A percentile compares a stretch with the other conserved stretches of the same genome.
Evolutionary conservation across 2,888 invertebrate genomes (phyloP).

Genomic region (Dryocosmus kuriphilus): DNA sequence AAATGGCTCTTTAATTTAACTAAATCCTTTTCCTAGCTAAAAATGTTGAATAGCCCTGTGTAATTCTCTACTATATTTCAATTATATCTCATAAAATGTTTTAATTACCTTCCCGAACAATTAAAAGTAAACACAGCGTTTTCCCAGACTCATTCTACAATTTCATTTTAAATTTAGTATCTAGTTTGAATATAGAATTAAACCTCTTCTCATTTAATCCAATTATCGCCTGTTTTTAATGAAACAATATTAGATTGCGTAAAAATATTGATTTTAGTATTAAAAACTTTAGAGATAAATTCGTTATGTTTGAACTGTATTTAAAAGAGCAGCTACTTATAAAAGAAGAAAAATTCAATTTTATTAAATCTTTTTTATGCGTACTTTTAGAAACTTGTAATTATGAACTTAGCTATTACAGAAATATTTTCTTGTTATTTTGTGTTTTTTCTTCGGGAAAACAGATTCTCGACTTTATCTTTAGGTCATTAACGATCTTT

Average conservation of each 20-base stretch:
- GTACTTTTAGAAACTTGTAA: background rate
- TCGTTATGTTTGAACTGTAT: background rate
- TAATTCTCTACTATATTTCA: background rate
- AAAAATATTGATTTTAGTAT: background rate
- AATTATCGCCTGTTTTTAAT: background rate
- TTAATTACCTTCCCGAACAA: constrained; percentile 6
- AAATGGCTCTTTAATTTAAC: background rate
- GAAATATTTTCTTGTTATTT: background rate
- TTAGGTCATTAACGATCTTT: background rate
- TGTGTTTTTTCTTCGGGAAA: background rate
- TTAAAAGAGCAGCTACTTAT: background rate
- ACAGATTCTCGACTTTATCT: background rate
- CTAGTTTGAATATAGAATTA: background rate
- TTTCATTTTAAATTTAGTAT: constrained; percentile 10
- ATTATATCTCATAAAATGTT: background rate
- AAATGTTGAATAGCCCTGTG: background rate
- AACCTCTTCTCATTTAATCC: background rate
- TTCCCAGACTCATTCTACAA: background rate
- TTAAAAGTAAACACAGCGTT: background rate
- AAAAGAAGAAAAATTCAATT: background rate
- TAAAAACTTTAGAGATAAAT: background rate
- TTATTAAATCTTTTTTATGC: background rate
- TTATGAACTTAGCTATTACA: background rate
- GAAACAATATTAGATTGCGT: background rate
- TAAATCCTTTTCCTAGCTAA: background rate